phyloP scores from a whole-genome alignment of 2,888 invertebrate genomes.

The Lypha dubia region DNA sequence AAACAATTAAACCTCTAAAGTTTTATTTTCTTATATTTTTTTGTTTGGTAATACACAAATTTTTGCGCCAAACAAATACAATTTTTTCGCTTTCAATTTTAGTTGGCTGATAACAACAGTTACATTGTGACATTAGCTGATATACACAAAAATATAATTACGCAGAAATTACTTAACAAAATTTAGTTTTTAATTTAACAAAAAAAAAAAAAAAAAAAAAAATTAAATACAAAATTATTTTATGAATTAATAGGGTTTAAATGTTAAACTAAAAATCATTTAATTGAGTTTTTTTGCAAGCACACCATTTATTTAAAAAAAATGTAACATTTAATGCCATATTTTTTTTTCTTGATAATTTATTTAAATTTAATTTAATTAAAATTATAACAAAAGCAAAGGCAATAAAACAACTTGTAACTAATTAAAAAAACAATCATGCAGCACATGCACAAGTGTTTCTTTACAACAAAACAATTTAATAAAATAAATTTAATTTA shows the following conservation, averaged over 20 bases:
- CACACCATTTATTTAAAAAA: neutral
- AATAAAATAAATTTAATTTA: constrained; percentile 21
- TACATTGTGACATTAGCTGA: constrained; percentile 24
- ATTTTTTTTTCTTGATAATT: constrained; percentile 19
- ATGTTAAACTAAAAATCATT: constrained; percentile 10
- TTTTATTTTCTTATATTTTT: constrained; percentile 13
- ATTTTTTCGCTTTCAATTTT: neutral
- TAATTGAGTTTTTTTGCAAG: constrained; percentile 6
- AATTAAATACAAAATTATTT: neutral
- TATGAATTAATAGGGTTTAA: constrained; percentile 10
- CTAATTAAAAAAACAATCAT: constrained; percentile 42
- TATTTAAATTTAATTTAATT: constrained; percentile 53
- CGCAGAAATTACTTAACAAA: neutral
- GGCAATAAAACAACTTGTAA: constrained; percentile 16
- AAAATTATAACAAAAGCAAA: constrained; percentile 5
- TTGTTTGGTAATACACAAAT: neutral
- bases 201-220: constrained; percentile 23
- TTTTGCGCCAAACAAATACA: constrained; percentile 7
- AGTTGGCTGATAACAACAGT: constrained; percentile 19
- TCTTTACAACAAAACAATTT: neutral
- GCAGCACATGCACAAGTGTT: constrained; percentile 4
- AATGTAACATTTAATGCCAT: constrained; percentile 32
- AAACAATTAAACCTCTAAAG: constrained; percentile 42
- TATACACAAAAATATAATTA: neutral
- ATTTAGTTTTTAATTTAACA: constrained; percentile 25